Conservation (phyloP, 1,140 invertebrate genomes). For the Oryzaephilus surinamensis region DNA sequence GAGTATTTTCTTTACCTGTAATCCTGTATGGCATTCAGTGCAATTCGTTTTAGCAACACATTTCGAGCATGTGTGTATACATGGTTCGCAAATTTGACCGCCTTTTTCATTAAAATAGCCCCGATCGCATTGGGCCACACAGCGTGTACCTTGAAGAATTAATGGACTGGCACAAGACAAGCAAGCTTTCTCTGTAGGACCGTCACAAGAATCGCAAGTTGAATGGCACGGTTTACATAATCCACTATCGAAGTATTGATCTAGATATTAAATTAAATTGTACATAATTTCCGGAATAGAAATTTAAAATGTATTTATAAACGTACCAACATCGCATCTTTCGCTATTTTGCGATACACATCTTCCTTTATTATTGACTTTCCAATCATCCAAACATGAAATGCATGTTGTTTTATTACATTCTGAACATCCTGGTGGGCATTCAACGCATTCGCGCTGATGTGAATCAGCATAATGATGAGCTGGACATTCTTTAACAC, state of each 20-base stretch:
- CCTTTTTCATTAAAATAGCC: constrained; percentile 54
- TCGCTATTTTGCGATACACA: constrained; percentile 56
- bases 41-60: constrained; percentile 69
- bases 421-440: constrained; percentile 59
- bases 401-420: constrained; percentile 58
- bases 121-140: constrained; percentile 59
- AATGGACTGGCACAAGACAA: constrained; percentile 54
- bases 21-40: constrained; percentile 57
- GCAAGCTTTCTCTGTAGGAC: constrained; percentile 53
- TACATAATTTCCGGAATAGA: not conserved
- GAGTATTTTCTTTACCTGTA: constrained; percentile 40
- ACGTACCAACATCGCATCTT: constrained; percentile 50
- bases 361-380: constrained; percentile 56
- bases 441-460: constrained; percentile 58
- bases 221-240: constrained; percentile 57
- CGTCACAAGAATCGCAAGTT: constrained; percentile 61
- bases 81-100: constrained; percentile 58
- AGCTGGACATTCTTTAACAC: constrained; percentile 54
- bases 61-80: constrained; percentile 63
- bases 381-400: constrained; percentile 59
- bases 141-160: constrained; percentile 55
- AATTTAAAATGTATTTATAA: constrained; percentile 7
- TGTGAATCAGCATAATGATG: constrained; percentile 65
- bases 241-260: constrained; percentile 57
- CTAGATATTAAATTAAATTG: constrained; percentile 32